Conservation (phyloP, 2,888 invertebrate species). For the Scaptomyza parva region DNA sequence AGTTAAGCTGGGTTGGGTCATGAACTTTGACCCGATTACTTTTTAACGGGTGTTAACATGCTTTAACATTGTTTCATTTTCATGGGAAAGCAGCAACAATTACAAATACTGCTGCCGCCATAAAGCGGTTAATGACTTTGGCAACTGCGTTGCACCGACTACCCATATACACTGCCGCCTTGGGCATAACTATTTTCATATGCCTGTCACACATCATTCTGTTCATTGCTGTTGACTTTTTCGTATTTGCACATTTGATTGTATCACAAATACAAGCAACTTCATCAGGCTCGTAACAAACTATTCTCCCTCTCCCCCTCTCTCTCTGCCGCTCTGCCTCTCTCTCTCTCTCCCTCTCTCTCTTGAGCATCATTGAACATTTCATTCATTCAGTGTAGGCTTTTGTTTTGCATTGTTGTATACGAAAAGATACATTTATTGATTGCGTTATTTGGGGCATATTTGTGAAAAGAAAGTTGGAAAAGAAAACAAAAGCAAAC, state of each 20-base stretch:
- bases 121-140: not conserved
- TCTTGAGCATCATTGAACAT: not conserved
- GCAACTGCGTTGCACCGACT: not conserved
- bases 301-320: not conserved
- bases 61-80: slow-evolving; percentile 30
- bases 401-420: not conserved
- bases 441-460: not conserved
- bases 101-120: slow-evolving; percentile 12
- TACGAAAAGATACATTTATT: not conserved
- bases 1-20: slow-evolving; percentile 24
- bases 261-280: not conserved
- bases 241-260: not conserved
- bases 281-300: not conserved
- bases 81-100: slow-evolving; percentile 11
- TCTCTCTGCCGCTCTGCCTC: too few relatives aligned
- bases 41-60: slow-evolving; percentile 30
- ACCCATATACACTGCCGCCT: slow-evolving; percentile 4
- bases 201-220: too few relatives aligned
- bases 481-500: not conserved
- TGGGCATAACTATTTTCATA: too few relatives aligned
- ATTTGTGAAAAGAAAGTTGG: not conserved
- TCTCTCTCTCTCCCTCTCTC: not conserved
- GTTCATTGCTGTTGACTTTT: not conserved
- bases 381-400: not conserved
- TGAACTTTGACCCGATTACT: slow-evolving; percentile 55